phyloP scores from a whole-genome alignment of 2,113 vertebrate species.

The Empidonax traillii region DNA sequence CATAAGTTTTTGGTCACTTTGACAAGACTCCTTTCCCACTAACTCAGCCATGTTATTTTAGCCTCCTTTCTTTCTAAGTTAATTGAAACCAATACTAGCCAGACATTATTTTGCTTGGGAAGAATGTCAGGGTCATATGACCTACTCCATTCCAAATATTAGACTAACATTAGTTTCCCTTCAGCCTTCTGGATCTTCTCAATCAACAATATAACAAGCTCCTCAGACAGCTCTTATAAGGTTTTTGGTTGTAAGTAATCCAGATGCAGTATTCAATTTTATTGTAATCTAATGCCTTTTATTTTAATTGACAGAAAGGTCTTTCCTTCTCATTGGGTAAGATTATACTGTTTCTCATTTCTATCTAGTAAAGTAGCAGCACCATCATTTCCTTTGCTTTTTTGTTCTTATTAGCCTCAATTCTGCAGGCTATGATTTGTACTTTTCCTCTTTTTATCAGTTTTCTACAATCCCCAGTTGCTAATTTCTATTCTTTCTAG shows the following conservation, averaged over 20 bases:
- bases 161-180: neutral
- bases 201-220: neutral
- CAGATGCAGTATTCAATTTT: neutral
- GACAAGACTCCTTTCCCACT: neutral
- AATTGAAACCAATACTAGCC: constrained; percentile 17
- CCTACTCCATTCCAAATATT: neutral
- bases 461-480: neutral
- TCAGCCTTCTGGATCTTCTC: constrained; percentile 5
- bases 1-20: neutral
- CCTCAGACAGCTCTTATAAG: neutral
- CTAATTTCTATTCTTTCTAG: neutral
- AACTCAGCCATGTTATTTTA: constrained; percentile 43
- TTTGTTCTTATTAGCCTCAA: neutral
- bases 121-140: neutral
- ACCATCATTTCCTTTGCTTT: neutral
- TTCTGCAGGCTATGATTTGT: neutral
- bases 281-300: neutral
- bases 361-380: neutral
- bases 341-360: neutral
- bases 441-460: neutral
- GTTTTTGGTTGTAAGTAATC: neutral
- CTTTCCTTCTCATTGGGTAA: neutral
- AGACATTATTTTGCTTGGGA: neutral
- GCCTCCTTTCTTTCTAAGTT: constrained; percentile 13
- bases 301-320: neutral